Evolutionary conservation across 2,113 vertebrate species (phyloP).

Genomic region (Varanus komodoensis): DNA sequence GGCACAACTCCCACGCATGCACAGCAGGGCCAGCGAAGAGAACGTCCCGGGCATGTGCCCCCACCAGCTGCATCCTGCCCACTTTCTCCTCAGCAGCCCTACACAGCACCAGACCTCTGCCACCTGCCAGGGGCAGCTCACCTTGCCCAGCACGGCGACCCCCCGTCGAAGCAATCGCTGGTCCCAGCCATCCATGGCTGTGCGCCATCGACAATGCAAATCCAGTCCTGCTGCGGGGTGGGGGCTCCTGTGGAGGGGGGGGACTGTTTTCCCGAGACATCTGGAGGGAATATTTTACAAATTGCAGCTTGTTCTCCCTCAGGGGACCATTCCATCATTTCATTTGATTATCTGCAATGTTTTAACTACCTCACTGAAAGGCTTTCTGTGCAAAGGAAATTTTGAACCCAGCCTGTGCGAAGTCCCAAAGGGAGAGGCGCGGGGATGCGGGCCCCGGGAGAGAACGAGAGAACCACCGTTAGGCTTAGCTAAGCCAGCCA

Average conservation of each 20-base stretch:
- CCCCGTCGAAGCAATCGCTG: not conserved
- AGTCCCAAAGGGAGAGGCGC: slow-evolving; percentile 43
- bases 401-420: slow-evolving; percentile 58
- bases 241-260: slow-evolving; percentile 40
- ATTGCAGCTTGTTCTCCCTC: slow-evolving; percentile 69
- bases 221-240: slow-evolving; percentile 15
- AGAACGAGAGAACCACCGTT: slow-evolving; percentile 25
- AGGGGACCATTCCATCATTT: slow-evolving; percentile 63
- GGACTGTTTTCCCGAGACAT: slow-evolving; percentile 54
- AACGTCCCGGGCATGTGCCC: too few species aligned
- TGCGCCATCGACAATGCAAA: slow-evolving; percentile 56
- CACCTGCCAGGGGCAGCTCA: not conserved
- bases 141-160: not conserved
- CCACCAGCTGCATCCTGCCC: not conserved
- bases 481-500: slow-evolving; percentile 56
- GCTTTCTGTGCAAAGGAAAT: slow-evolving; percentile 58
- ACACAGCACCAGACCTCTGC: not conserved
- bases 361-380: slow-evolving; percentile 67
- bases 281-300: slow-evolving; percentile 69
- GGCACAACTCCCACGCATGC: too few species aligned
- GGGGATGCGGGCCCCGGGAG: too few species aligned
- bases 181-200: not conserved
- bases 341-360: slow-evolving; percentile 73
- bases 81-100: not conserved
- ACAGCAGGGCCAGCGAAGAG: too few species aligned